phyloP scores from a whole-genome alignment of 2,888 invertebrate genomes.

The Augochlorella aurata region DNA sequence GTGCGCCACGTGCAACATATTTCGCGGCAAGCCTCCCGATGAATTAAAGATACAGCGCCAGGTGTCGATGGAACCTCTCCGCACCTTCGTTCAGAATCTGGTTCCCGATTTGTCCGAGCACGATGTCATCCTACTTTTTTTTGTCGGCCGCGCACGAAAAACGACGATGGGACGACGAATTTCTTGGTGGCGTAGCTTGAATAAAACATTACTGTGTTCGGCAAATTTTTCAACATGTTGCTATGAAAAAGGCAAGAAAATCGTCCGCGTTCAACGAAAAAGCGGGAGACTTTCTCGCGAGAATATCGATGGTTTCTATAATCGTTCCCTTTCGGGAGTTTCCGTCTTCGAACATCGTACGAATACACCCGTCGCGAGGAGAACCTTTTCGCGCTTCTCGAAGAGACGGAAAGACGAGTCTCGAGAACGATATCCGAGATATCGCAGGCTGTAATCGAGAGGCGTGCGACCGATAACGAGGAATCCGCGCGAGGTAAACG shows the following conservation, averaged over 20 bases:
- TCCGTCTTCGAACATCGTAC: background rate
- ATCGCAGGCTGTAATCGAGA: background rate
- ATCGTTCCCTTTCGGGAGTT: background rate
- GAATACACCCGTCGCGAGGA: background rate
- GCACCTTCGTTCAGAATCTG: constrained; percentile 34
- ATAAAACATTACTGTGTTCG: constrained; percentile 12
- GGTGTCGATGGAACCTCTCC: constrained; percentile 62
- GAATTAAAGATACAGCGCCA: constrained; percentile 70
- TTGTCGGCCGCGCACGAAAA: background rate
- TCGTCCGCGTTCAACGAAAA: background rate
- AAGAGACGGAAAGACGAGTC: background rate
- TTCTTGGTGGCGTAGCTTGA: background rate
- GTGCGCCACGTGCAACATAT: constrained; percentile 68
- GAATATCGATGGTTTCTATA: background rate
- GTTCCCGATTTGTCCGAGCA: constrained; percentile 27
- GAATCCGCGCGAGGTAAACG: constrained; percentile 24
- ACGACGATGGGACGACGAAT: constrained; percentile 2
- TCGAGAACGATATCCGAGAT: too few relatives aligned
- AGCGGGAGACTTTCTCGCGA: background rate
- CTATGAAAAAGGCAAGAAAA: background rate
- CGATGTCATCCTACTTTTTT: constrained; percentile 24
- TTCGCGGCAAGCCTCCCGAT: constrained; percentile 47
- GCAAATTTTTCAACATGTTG: background rate
- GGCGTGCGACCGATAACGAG: constrained; percentile 15
- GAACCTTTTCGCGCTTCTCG: background rate